These are phyloP conservation scores for Corythaixoides concolor DNA, from an alignment of 2,113 vertebrate genomes.

Conservation along the genomic window DNA sequence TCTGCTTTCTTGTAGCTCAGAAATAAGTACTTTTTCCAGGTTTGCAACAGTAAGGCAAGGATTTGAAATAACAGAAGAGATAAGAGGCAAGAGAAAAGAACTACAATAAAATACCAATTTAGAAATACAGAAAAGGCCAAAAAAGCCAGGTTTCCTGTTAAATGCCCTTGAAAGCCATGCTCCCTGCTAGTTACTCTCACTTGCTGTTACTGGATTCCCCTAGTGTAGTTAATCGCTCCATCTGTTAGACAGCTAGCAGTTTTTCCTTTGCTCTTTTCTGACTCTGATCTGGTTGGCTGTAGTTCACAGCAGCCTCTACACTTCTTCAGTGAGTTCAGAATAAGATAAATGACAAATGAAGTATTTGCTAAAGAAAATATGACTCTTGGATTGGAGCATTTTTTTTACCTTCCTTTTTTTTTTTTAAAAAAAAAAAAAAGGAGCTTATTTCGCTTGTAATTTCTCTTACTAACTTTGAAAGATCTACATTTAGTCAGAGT, in stretches of 20 bases:
- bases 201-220: not conserved
- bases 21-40: not conserved
- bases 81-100: not conserved
- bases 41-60: not conserved
- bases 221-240: not conserved
- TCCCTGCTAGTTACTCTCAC: not conserved
- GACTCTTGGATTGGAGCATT: not conserved
- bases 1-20: not conserved
- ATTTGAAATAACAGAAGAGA: not conserved
- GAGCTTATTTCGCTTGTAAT: not conserved
- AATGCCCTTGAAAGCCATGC: not conserved
- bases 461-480: not conserved
- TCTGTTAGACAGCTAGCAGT: not conserved
- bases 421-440: not conserved
- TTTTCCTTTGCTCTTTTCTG: not conserved
- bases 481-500: not conserved
- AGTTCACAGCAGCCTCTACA: not conserved
- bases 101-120: not conserved
- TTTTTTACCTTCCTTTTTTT: not conserved
- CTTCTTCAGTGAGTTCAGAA: not conserved
- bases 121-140: not conserved
- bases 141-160: not conserved
- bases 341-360: not conserved
- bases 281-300: not conserved
- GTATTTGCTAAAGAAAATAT: not conserved